These are phyloP conservation scores for Papilio protenor DNA, from an alignment of 2,888 invertebrate species.

Conservation along the genomic window DNA sequence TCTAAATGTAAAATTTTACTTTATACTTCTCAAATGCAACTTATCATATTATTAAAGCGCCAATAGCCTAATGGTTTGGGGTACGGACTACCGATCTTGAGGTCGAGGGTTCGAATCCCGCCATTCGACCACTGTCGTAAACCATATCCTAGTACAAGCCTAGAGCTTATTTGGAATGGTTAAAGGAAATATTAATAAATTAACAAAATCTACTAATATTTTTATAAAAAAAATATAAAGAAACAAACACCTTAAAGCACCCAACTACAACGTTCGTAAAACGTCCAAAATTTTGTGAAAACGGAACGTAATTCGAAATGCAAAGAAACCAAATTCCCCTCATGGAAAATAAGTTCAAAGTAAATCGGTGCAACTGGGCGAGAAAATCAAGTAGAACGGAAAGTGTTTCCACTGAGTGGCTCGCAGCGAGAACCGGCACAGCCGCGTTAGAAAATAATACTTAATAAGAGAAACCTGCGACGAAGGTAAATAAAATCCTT, in stretches of 20 bases:
- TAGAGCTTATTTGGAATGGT: too few relatives aligned
- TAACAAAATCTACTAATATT: too few relatives aligned
- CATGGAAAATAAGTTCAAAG: constrained; percentile 53
- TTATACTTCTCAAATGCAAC: too few relatives aligned
- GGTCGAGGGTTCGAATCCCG: too few relatives aligned
- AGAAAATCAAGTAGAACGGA: constrained; percentile 50
- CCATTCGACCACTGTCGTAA: too few relatives aligned
- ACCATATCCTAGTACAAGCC: too few relatives aligned
- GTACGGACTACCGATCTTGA: too few relatives aligned
- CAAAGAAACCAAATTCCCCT: constrained; percentile 39
- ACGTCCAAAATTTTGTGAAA: constrained; percentile 15
- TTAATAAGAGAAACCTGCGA: constrained; percentile 35
- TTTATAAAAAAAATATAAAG: too few relatives aligned
- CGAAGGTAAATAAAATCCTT: constrained; percentile 18
- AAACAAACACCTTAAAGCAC: background rate
- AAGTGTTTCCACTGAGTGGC: constrained; percentile 49
- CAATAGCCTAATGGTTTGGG: too few relatives aligned
- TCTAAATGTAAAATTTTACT: too few relatives aligned
- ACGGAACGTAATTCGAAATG: constrained; percentile 37
- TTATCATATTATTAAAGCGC: too few relatives aligned
- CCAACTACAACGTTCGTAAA: background rate
- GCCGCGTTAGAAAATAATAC: constrained; percentile 35
- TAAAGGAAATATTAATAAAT: too few relatives aligned
- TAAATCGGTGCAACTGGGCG: constrained; percentile 47
- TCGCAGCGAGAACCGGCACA: constrained; percentile 27